A percentile compares a stretch with the other conserved stretches of the same genome.
Evolutionary conservation across 2,888 invertebrate species (phyloP).

Genomic region (Eurytoma adleriae): DNA sequence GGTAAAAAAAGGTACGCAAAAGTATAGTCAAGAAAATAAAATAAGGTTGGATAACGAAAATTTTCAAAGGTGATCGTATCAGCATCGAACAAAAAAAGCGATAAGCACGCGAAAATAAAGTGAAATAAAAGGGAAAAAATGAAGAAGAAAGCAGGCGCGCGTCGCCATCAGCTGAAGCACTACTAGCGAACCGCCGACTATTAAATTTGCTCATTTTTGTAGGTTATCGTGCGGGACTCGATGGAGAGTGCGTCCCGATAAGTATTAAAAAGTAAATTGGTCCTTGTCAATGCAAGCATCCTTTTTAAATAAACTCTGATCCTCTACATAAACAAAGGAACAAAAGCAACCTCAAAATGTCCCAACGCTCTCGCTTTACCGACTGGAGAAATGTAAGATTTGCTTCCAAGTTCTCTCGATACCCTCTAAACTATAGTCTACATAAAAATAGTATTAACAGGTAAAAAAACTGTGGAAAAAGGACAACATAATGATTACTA

Average conservation of each 20-base stretch:
- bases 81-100: conserved; percentile 43
- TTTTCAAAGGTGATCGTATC: conserved; percentile 47
- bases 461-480: conserved; percentile 61
- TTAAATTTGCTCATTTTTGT: conserved; percentile 56
- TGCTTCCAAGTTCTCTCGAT: conserved; percentile 74
- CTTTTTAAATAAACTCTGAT: conserved; percentile 52
- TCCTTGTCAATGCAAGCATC: conserved; percentile 55
- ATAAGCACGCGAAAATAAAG: conserved; percentile 9
- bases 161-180: conserved; percentile 37
- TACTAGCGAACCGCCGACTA: conserved; percentile 45
- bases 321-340: conserved; percentile 51
- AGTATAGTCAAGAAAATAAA: conserved; percentile 33
- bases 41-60: conserved; percentile 48
- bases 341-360: conserved; percentile 53
- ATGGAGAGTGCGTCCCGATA: conserved; percentile 28
- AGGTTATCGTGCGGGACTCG: conserved; percentile 49
- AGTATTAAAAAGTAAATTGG: conserved; percentile 51
- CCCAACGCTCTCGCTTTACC: conserved; percentile 58
- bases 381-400: conserved; percentile 67
- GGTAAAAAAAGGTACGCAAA: conserved; percentile 33
- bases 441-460: conserved; percentile 73
- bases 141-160: conserved; percentile 27
- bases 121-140: background rate
- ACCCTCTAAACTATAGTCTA: conserved; percentile 74
- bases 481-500: conserved; percentile 49